These are phyloP conservation scores for Rhaphigaster nebulosa DNA, from an alignment of 2,888 invertebrate genomes.

Conservation along the genomic window DNA sequence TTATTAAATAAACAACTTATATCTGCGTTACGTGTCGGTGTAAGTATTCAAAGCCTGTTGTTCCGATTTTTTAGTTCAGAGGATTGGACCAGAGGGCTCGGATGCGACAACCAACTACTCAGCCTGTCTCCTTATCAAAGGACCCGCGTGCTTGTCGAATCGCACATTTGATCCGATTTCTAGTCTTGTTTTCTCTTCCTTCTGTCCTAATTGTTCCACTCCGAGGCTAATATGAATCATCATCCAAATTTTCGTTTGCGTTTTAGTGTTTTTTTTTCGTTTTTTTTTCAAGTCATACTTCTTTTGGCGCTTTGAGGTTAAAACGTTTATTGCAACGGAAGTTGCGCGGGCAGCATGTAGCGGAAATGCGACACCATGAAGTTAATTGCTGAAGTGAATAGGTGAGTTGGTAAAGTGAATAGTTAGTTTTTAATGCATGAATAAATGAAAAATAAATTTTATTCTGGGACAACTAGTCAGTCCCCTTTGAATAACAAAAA, in stretches of 20 bases:
- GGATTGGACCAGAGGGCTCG: neutral
- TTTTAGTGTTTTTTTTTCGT: too few species aligned
- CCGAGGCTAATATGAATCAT: neutral
- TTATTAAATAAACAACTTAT: neutral
- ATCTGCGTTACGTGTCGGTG: neutral
- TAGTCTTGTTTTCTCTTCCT: constrained; percentile 29
- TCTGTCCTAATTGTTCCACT: constrained; percentile 30
- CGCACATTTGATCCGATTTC: constrained; percentile 25
- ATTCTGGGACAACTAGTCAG: too few species aligned
- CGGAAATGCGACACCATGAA: too few species aligned
- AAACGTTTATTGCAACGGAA: too few species aligned
- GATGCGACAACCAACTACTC: neutral
- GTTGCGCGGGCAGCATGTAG: too few species aligned
- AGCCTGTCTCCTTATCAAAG: neutral
- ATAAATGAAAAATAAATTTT: too few species aligned
- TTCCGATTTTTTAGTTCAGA: neutral
- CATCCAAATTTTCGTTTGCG: neutral
- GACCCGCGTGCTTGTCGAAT: constrained; percentile 37
- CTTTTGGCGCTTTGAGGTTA: too few species aligned
- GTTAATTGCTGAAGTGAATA: too few species aligned
- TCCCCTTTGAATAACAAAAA: too few species aligned
- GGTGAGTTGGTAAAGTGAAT: too few species aligned
- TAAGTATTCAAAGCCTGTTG: neutral
- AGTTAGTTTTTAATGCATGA: too few species aligned
- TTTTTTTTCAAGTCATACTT: too few species aligned